These are phyloP conservation scores for Rhamphomyia laevipes DNA, from an alignment of 2,888 invertebrate genomes.

Conservation along the genomic window DNA sequence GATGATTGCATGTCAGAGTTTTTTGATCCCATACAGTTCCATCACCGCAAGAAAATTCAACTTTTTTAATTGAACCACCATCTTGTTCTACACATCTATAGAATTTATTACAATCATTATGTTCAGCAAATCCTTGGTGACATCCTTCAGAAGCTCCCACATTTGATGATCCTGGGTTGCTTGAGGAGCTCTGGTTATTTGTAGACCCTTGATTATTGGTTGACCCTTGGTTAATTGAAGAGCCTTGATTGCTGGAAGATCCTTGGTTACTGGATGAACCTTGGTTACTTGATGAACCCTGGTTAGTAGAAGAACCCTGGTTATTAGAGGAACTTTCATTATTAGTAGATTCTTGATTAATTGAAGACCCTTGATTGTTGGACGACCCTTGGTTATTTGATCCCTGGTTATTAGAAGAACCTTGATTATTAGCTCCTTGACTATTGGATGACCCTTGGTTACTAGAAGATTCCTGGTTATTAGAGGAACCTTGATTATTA, in stretches of 20 bases:
- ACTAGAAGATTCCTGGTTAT: not conserved
- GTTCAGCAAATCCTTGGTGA: slow-evolving; percentile 36
- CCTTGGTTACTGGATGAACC: slow-evolving; percentile 4
- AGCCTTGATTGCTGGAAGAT: slow-evolving; percentile 12
- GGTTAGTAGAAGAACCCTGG: slow-evolving; percentile 14
- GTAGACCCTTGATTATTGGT: slow-evolving; percentile 9
- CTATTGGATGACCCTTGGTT: slow-evolving; percentile 2
- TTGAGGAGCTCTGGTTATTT: slow-evolving; percentile 13
- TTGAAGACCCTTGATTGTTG: slow-evolving; percentile 12
- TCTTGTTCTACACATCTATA: slow-evolving; percentile 43
- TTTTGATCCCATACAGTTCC: slow-evolving; percentile 48
- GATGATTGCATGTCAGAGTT: slow-evolving; percentile 41
- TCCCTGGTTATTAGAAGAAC: slow-evolving; percentile 13
- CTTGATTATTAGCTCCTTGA: slow-evolving; percentile 15
- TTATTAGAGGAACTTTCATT: not conserved
- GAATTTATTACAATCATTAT: slow-evolving; percentile 45
- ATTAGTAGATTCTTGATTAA: slow-evolving; percentile 8
- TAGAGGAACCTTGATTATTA: not conserved
- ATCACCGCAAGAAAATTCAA: slow-evolving; percentile 43
- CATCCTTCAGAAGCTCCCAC: slow-evolving; percentile 23
- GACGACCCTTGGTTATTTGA: slow-evolving; percentile 7
- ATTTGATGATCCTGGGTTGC: slow-evolving; percentile 10
- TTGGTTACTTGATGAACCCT: slow-evolving; percentile 15
- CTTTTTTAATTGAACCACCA: slow-evolving; percentile 36
- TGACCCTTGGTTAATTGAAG: slow-evolving; percentile 9